Conservation (phyloP, 2,113 vertebrate species). For the Odocoileus hemionus region DNA sequence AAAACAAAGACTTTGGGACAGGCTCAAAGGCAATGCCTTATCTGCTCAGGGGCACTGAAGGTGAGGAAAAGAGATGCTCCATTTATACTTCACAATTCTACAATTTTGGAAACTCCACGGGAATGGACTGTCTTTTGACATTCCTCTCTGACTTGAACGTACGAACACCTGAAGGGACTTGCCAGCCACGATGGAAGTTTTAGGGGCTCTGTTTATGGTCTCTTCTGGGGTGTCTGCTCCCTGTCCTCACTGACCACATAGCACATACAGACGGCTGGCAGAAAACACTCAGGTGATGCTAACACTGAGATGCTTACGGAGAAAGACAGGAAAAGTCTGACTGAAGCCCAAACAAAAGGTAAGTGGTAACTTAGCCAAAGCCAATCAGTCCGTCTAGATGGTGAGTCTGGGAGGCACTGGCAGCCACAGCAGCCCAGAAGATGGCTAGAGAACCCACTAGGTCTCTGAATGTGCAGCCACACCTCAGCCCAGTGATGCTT, state of each 20-base stretch:
- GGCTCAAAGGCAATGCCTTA: background rate
- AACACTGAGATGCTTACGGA: background rate
- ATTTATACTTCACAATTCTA: background rate
- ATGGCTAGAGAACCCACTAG: background rate
- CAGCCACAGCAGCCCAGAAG: background rate
- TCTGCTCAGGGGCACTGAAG: background rate
- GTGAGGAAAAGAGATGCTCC: background rate
- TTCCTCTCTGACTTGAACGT: accelerated
- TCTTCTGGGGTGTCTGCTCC: background rate
- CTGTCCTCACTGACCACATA: accelerated
- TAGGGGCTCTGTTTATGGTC: background rate
- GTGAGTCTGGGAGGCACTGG: background rate
- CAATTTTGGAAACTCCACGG: background rate
- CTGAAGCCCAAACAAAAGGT: background rate
- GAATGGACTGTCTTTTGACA: background rate
- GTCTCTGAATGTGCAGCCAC: background rate
- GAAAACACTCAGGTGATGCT: background rate
- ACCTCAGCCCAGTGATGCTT: background rate
- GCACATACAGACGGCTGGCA: background rate
- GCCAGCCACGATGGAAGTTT: background rate
- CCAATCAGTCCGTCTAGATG: background rate
- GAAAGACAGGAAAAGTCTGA: background rate
- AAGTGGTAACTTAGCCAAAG: background rate
- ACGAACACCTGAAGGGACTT: background rate
- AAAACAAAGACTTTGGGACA: background rate